These are phyloP conservation scores for Luperina nickerlii DNA, from an alignment of 2,888 invertebrate species.

Conservation along the genomic window DNA sequence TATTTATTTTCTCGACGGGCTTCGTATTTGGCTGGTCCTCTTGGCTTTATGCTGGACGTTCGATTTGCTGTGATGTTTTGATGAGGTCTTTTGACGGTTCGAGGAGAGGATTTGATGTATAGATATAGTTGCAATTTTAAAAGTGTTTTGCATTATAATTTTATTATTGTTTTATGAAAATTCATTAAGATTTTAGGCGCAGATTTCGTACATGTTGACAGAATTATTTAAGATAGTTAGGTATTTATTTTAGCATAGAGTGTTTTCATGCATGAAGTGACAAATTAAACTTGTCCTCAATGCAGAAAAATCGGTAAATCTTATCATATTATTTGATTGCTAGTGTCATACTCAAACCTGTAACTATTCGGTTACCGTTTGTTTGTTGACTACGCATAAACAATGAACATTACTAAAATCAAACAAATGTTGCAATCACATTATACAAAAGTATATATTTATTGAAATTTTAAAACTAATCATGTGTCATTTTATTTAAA, in stretches of 20 bases:
- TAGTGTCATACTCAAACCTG: constrained; percentile 84
- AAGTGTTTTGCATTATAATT: constrained; percentile 91
- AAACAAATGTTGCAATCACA: constrained; percentile 83
- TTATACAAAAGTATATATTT: constrained; percentile 75
- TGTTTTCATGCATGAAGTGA: constrained; percentile 84
- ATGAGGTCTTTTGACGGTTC: constrained; percentile 89
- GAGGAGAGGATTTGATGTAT: constrained; percentile 88
- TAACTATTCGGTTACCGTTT: constrained; percentile 68
- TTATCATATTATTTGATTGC: constrained; percentile 76
- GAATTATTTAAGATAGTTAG: constrained; percentile 90
- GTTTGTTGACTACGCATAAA: constrained; percentile 74
- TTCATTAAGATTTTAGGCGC: constrained; percentile 88
- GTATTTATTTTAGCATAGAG: constrained; percentile 90
- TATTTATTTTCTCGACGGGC: constrained; percentile 78
- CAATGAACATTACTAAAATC: constrained; percentile 73
- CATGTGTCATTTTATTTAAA: constrained; percentile 69
- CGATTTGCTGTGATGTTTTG: constrained; percentile 88
- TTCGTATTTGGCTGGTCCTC: constrained; percentile 74
- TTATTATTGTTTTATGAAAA: constrained; percentile 90
- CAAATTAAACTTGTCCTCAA: constrained; percentile 80
- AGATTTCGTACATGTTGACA: constrained; percentile 89
- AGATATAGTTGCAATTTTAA: constrained; percentile 90
- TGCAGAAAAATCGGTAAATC: constrained; percentile 77
- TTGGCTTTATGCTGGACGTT: constrained; percentile 78
- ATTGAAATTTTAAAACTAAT: constrained; percentile 53